Evolutionary conservation across 2,888 invertebrate species (phyloP).

Genomic region (Lepidocyrtoides sp.): DNA sequence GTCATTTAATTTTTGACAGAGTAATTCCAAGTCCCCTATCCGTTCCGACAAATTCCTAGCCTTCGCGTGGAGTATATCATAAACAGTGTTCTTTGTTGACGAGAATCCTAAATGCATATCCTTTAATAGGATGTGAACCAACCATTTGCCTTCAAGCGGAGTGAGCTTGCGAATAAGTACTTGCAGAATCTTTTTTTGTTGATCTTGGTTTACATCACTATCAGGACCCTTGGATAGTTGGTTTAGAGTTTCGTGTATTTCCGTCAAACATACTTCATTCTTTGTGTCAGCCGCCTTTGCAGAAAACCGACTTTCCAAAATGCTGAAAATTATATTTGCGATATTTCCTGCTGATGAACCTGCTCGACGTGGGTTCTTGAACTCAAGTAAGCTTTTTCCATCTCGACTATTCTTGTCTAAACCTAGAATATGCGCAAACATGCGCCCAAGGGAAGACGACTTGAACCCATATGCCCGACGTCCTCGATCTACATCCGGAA

Average conservation of each 20-base stretch:
- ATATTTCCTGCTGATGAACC: constrained; percentile 79
- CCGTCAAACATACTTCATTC: constrained; percentile 48
- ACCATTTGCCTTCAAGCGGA: constrained; percentile 84
- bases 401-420: constrained; percentile 79
- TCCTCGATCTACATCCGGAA: constrained; percentile 80
- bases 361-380: constrained; percentile 74
- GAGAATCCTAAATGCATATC: constrained; percentile 76
- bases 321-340: constrained; percentile 58
- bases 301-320: constrained; percentile 49
- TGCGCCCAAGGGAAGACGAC: constrained; percentile 74
- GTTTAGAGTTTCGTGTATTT: constrained; percentile 82
- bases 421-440: constrained; percentile 82
- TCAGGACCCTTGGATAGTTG: constrained; percentile 63
- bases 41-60: constrained; percentile 76
- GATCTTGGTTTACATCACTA: constrained; percentile 66
- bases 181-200: constrained; percentile 79
- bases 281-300: not conserved
- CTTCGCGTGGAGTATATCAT: constrained; percentile 79
- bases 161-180: constrained; percentile 73
- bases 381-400: constrained; percentile 80
- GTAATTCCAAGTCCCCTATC: constrained; percentile 80
- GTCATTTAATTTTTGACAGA: constrained; percentile 83
- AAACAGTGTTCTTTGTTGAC: constrained; percentile 66
- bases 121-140: constrained; percentile 82
- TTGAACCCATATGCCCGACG: constrained; percentile 82